Base-by-base conservation (phyloP, 2,113 vertebrate species). In the Leptobrachium ailaonicum region DNA sequence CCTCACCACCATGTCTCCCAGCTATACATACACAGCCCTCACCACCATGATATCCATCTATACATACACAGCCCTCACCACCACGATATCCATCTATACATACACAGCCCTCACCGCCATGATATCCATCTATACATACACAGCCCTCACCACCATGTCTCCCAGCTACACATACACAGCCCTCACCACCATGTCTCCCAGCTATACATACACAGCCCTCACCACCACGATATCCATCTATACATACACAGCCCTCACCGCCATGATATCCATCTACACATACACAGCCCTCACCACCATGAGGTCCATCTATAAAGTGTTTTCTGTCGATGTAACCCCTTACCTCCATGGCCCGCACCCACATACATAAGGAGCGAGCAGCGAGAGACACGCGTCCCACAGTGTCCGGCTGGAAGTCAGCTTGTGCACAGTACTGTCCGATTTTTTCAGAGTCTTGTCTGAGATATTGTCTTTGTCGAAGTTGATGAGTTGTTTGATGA, bases 281-380 rank as follows among this genome's bases (percentile, higher is more conserved):
- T 43, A 45, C 42, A 45, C 10, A 41, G 6, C 4, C 6, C 67
- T 69, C 42, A 45, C 10, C 67, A 6, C 4, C 6, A 41, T 2
- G 0, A 8, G 2, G 8, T 13, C 43, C 41, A 1, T n/a, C 11
- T 54, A 4, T 41, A 42, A 45, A 45, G 20, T 32, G 20, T 32
- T 32, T 32, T 32, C 20, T 32, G 20, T 32, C 20, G 20, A 32
- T 32, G 20, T 32, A 11, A 42, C 5, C 3, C 2, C 88, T 88
- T 78, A 96, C 96, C 94, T 96, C 95, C 93, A 97, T 96, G 83
- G 95, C 95, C 72, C 94, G 90, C 71, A 96, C 95, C 96, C 96
- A 97, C 95, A 97, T 96, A 84, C 95, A 97, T 53, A 97, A 93
- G 32, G 95, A 97, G 78, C 94, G 95, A 64, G 96, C 95, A 0